phyloP scores from a whole-genome alignment of 2,888 invertebrate genomes.

The Thymelicus sylvestris region DNA sequence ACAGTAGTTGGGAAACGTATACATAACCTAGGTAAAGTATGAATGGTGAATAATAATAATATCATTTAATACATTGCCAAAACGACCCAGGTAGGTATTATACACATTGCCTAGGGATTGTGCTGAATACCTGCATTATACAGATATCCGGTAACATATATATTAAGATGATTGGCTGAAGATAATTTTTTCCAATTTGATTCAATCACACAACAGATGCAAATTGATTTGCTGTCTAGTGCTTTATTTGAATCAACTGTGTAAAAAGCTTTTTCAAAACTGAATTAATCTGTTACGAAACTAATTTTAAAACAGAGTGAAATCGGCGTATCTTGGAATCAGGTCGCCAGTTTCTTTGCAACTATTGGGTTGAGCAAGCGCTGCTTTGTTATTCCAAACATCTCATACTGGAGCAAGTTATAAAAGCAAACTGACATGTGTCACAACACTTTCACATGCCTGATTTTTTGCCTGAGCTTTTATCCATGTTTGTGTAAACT shows the following conservation, averaged over 20 bases:
- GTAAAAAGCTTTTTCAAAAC: slow-evolving; percentile 23
- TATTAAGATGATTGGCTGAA: no score
- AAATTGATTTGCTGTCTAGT: not conserved
- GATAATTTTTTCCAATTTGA: not conserved
- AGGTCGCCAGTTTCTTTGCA: slow-evolving; percentile 63
- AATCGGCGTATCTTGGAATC: slow-evolving; percentile 61
- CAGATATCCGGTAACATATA: no score
- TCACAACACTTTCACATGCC: slow-evolving; percentile 35
- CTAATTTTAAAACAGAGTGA: slow-evolving; percentile 53
- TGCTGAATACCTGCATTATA: no score
- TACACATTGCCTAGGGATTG: no score
- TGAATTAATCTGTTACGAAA: slow-evolving; percentile 55
- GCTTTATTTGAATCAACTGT: slow-evolving; percentile 12
- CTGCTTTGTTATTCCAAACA: slow-evolving; percentile 64
- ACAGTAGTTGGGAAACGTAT: no score
- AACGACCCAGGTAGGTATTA: no score
- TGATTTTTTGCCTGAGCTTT: slow-evolving; percentile 28
- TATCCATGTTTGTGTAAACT: slow-evolving; percentile 30
- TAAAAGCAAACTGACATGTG: slow-evolving; percentile 43
- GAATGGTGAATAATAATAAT: no score
- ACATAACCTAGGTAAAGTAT: no score
- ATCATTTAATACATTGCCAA: no score
- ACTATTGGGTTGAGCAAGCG: slow-evolving; percentile 57
- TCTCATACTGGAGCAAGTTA: slow-evolving; percentile 53
- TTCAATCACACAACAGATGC: not conserved